phyloP scores from a whole-genome alignment of 1,140 invertebrate genomes.

The Neuroterus valhalla region DNA sequence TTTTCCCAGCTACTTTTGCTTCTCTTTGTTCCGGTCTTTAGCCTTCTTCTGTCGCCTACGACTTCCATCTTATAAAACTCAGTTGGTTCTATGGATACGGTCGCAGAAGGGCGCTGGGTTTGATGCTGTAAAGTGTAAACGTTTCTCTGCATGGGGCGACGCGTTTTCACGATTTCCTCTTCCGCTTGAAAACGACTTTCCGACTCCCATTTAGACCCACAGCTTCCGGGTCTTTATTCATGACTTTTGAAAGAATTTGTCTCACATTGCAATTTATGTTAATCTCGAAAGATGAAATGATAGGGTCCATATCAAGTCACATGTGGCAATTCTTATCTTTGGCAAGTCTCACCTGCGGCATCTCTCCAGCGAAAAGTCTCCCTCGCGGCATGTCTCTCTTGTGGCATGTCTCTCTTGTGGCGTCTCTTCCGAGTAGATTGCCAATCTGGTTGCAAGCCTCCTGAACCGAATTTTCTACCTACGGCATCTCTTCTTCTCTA shows the following conservation, averaged over 20 bases:
- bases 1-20: slow-evolving; percentile 32
- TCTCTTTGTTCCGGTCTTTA: slow-evolving; percentile 44
- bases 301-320: too few relatives aligned
- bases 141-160: slow-evolving; percentile 22
- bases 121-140: slow-evolving; percentile 28
- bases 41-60: slow-evolving; percentile 32
- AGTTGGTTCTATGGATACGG: slow-evolving; percentile 39
- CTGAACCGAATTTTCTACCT: too few relatives aligned
- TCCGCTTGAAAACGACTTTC: slow-evolving; percentile 25
- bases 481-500: too few relatives aligned
- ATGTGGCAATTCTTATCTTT: too few relatives aligned
- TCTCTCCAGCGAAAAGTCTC: too few relatives aligned
- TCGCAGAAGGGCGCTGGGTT: slow-evolving; percentile 30
- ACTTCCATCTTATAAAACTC: slow-evolving; percentile 34
- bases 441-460: too few relatives aligned
- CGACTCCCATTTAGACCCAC: neutral
- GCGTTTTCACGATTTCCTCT: slow-evolving; percentile 30
- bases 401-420: too few relatives aligned
- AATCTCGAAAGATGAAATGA: neutral
- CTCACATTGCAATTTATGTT: slow-evolving; percentile 26
- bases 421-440: too few relatives aligned
- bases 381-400: too few relatives aligned
- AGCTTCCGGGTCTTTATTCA: slow-evolving; percentile 23
- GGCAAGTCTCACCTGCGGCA: too few relatives aligned
- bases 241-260: slow-evolving; percentile 23